Evolutionary conservation across 2,888 invertebrate species (phyloP), one percentile per base, ranked within the genome.

Genomic region (Papilio demoleus): DNA sequence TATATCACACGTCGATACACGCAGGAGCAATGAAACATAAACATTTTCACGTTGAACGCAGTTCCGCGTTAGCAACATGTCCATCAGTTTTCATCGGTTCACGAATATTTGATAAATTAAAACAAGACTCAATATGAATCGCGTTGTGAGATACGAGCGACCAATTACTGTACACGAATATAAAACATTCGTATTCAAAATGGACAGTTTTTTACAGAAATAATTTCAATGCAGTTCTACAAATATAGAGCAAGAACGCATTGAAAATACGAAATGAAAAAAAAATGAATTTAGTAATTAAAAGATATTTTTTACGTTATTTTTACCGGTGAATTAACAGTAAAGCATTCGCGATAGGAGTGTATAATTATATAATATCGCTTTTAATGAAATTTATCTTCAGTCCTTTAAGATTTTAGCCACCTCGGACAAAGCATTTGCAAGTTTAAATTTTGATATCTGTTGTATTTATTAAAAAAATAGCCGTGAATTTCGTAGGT

Each of bases 51-150:
- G 9, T 14, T 8, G 31, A 42, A 67, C 34, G 31, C 45, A 45
- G 22, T 36, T n/a, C 31, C 24, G 19, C n/a, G 24, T 58, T 47
- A 36, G 34, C 45, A 60, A 61, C 60, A 63, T 58, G 42, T 68
- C 58, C 63, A 67, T 67, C 56, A 68, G 36, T 68, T 68, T 68
- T 63, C 62, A 67, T 62, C 67, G 67, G 53, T 68, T 62, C 62
- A 45, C 45, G 63, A 36, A 63, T 68, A 63, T 69, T 65, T 65
- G 65, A 69, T 69, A 69, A 69, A 65, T 65, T 69, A 65, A 69
- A 69, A 69, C 68, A 65, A 68, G 60, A 56, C 40, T 53, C 69
- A 61, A 69, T 65, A 65, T 56, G 69, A 65, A 69, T 65, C 61
- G 60, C 38, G 42, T 45, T 65, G 40, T 42, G 65, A 65, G 64